phyloP scores from a whole-genome alignment of 2,888 invertebrate species.

The Drosophila macrothrix region DNA sequence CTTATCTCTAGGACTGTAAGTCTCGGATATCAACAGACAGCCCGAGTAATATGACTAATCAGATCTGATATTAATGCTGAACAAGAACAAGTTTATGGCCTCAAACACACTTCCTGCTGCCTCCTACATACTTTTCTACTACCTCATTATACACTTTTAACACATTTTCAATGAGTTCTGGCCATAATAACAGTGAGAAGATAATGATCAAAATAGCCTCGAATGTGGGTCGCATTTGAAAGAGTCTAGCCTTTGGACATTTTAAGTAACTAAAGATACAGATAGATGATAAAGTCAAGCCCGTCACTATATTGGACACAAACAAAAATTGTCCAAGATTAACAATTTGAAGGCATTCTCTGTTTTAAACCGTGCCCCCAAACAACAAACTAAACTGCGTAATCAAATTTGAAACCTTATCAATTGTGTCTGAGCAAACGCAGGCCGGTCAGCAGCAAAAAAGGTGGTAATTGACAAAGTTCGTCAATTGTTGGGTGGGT shows the following conservation, averaged over 20 bases:
- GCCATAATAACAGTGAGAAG: not conserved
- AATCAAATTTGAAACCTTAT: slow-evolving; percentile 17
- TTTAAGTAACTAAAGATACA: not conserved
- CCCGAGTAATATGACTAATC: too few species aligned
- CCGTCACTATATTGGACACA: not conserved
- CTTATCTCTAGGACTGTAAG: not conserved
- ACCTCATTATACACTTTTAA: not conserved
- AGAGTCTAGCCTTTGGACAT: not conserved
- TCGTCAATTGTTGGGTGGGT: slow-evolving; percentile 15
- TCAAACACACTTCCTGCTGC: not conserved
- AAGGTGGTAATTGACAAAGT: slow-evolving; percentile 31
- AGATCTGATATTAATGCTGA: not conserved
- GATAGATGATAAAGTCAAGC: not conserved
- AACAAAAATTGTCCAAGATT: slow-evolving; percentile 1
- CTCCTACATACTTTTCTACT: not conserved
- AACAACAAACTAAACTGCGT: not conserved
- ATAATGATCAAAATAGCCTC: not conserved
- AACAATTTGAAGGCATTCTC: not conserved
- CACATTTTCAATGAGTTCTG: not conserved
- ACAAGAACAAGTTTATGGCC: not conserved
- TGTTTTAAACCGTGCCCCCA: not conserved
- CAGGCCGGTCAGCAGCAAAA: not conserved
- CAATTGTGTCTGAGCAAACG: slow-evolving; percentile 19
- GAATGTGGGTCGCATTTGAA: not conserved
- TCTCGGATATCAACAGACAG: not conserved